phyloP scores from a whole-genome alignment of 1,140 invertebrate species.

The Drosophila sucinea region DNA sequence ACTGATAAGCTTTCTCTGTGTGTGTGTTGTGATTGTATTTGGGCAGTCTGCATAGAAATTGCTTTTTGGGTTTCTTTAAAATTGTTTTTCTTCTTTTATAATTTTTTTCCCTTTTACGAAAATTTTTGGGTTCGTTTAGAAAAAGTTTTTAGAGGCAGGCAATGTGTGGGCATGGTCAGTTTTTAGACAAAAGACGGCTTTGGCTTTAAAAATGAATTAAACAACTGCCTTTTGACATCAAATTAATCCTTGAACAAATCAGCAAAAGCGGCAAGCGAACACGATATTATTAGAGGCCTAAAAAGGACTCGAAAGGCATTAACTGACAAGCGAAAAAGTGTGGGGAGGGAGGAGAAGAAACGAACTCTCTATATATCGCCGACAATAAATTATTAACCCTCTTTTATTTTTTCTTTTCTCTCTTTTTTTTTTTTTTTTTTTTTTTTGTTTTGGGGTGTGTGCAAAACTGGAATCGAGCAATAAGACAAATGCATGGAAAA shows the following conservation, averaged over 20 bases:
- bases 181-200: constrained; percentile 29
- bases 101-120: constrained; percentile 31
- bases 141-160: constrained; percentile 41
- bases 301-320: constrained; percentile 71
- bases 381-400: constrained; percentile 47
- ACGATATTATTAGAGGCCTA: constrained; percentile 46
- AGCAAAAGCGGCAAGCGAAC: constrained; percentile 19
- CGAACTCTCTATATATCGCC: constrained; percentile 28
- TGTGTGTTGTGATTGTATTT: constrained; percentile 40
- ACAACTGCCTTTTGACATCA: constrained; percentile 51
- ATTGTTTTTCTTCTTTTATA: constrained; percentile 31
- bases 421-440: constrained; percentile 7
- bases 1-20: not conserved
- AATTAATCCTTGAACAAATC: constrained; percentile 70
- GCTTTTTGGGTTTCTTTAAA: constrained; percentile 53
- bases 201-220: constrained; percentile 56
- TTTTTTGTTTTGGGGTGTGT: constrained; percentile 48
- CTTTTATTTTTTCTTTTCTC: not conserved
- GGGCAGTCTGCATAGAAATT: constrained; percentile 48
- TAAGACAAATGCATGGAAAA: constrained; percentile 74
- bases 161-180: constrained; percentile 45
- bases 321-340: constrained; percentile 12
- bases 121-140: constrained; percentile 37
- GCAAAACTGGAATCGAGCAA: constrained; percentile 38
- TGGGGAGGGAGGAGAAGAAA: constrained; percentile 25